Evolutionary conservation across 2,113 vertebrate species (phyloP), one percentile per base, ranked within the genome.

Genomic region (Caloenas nicobarica): DNA sequence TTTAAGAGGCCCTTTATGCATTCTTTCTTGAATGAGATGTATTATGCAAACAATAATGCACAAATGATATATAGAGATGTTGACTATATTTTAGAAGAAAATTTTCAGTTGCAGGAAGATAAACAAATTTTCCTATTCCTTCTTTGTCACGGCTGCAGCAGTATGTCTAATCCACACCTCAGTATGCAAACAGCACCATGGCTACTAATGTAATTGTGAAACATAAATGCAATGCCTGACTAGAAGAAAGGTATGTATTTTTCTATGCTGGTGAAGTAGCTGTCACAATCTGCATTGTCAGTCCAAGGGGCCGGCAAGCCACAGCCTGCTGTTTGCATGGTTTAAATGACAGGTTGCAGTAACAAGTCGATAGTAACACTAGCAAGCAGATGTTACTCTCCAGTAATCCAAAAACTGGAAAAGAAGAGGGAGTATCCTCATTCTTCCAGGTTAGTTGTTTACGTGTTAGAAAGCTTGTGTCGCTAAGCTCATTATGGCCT

Each of bases 331-430:
- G 29, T 24, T 33, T 38, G 40, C 60, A 24, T 26, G 14, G 13
- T 31, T 29, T 23, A 24, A 21, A 24, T 23, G 0, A 7, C 2
- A 25, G 15, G 31, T 0, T 44, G 33, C 54, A 26, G n/a, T 10
- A 13, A 29, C 10, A 31, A 19, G 25, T 7, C 13, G 17, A 19
- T 0, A 33, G 34, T 7, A 74, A 51, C 1, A 1, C 42, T 5
- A 8, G 16, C 60, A n/a, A 50, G 40, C 5, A 1, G 10, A 15
- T 13, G 34, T 16, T 36, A 29, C 34, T 22, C 40, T 5, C 31
- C 40, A 7, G 26, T 36, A 68, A 68, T 26, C 13, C 34, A 9
- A 14, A 21, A 25, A 13, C 11, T 33, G 33, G 12, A 10, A 10
- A 57, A 28, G 16, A 61, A 40, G 11, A 46, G 9, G 28, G 21